Evolutionary conservation across 1,140 invertebrate genomes (phyloP), one percentile per base, ranked within the genome.

Genomic region (Lordiphosa clarofinis): DNA sequence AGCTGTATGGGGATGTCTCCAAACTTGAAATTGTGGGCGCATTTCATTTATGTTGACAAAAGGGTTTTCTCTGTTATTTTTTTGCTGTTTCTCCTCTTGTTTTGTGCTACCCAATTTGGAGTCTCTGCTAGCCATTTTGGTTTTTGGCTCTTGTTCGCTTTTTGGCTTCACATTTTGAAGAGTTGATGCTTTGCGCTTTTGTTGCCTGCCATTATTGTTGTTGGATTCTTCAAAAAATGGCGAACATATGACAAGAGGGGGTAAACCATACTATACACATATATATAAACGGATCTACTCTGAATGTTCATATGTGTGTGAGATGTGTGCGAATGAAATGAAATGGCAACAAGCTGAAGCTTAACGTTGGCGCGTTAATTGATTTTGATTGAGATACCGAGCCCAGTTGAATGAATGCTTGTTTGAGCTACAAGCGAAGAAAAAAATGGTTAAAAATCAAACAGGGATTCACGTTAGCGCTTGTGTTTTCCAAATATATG

Each of bases 1-100:
- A 56, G 47, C 35, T 66, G 58, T 56, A 38, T 19, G n/a, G 28
- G 24, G 3, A 19, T 56, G 57, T 72, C 72, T 67, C 65, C 72
- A 84, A 82, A 82, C 78, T 84, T 66, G 73, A 84, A 73, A 78
- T 78, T 82, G 78, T 82, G 78, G 76, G 78, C 78, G 78, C 73
- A 73, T 73, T 82, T 82, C 78, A 82, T 82, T 82, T 84, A 63
- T 82, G 78, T 82, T 82, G 78, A 82, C 78, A 82, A 82, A 84
- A 84, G 73, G 61, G 68, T 55, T 82, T 68, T 69, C 56, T 44
- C 37, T 57, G 4, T 28, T 52, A 19, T 11, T 28, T 6, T 31
- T 3, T 11, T 35, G 11, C 37, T 33, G 19, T 56, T 21, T 39
- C 21, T 56, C 8, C 28, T 31, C 7, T 5, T 36, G 9, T 39